These are phyloP conservation scores for Clepsis dumicolana DNA, from an alignment of 2,888 invertebrate species.

Conservation along the genomic window DNA sequence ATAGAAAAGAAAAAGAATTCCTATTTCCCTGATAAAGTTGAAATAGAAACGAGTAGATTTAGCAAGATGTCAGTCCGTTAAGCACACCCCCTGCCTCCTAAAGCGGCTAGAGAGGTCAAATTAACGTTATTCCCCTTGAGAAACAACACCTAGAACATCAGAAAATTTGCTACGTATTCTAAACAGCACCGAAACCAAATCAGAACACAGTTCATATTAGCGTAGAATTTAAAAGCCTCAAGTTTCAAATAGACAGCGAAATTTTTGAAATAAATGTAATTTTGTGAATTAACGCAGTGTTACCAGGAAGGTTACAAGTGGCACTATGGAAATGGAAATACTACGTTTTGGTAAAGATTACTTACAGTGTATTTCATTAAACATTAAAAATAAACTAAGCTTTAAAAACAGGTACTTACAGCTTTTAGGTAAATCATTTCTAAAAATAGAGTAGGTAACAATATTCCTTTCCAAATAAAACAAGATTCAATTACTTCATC, in stretches of 20 bases:
- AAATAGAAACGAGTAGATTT: conserved; percentile 17
- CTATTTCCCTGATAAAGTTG: background rate
- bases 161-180: background rate
- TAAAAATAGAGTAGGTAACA: background rate
- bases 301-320: background rate
- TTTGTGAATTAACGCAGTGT: conserved; percentile 1
- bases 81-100: conserved; percentile 5
- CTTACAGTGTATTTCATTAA: background rate
- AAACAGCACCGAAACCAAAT: background rate
- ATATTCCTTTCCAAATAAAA: background rate
- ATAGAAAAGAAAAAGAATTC: background rate
- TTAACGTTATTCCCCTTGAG: conserved; percentile 28
- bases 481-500: conserved; percentile 13
- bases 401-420: background rate
- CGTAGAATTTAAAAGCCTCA: background rate
- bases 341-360: background rate
- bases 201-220: background rate
- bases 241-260: background rate
- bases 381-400: background rate
- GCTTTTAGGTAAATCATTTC: background rate
- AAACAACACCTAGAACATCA: conserved; percentile 17
- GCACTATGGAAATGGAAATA: background rate
- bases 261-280: conserved; percentile 8
- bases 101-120: conserved; percentile 19
- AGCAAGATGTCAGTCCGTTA: conserved; percentile 27